These are phyloP conservation scores for Campaea margaritaria DNA, from an alignment of 2,888 invertebrate genomes.

Conservation along the genomic window DNA sequence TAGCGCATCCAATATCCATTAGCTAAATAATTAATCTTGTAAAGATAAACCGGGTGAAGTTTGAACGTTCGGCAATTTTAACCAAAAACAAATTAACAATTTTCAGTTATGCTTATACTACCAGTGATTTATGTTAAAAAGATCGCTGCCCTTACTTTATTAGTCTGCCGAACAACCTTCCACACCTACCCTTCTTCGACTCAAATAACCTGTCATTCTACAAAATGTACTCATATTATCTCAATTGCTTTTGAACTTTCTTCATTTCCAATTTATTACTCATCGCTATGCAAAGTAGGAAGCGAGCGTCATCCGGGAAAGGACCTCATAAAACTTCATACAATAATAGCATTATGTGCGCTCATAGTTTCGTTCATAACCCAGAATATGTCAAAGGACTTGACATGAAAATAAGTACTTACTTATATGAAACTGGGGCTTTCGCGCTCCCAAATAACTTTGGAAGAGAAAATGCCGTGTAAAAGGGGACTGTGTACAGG, in stretches of 20 bases:
- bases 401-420: not conserved
- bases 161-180: not conserved
- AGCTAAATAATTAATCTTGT: too few relatives aligned
- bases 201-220: conserved; percentile 9
- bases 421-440: not conserved
- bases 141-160: not conserved
- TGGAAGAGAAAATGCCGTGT: too few relatives aligned
- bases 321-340: conserved; percentile 13
- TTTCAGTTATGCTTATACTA: too few relatives aligned
- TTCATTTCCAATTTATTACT: conserved; percentile 16
- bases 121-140: too few relatives aligned
- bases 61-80: too few relatives aligned
- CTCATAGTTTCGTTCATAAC: conserved; percentile 19
- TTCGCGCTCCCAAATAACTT: conserved; percentile 6
- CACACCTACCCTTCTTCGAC: conserved; percentile 1
- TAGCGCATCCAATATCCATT: too few relatives aligned
- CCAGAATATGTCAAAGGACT: not conserved
- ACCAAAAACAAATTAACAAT: too few relatives aligned
- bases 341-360: not conserved
- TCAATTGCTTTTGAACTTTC: conserved; percentile 12
- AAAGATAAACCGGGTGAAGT: too few relatives aligned
- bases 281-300: conserved; percentile 25
- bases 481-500: conserved; percentile 19
- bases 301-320: conserved; percentile 8
- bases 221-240: too few relatives aligned